Evolutionary conservation across 2,113 vertebrate species (phyloP).

Genomic region (Ochotona curzoniae): DNA sequence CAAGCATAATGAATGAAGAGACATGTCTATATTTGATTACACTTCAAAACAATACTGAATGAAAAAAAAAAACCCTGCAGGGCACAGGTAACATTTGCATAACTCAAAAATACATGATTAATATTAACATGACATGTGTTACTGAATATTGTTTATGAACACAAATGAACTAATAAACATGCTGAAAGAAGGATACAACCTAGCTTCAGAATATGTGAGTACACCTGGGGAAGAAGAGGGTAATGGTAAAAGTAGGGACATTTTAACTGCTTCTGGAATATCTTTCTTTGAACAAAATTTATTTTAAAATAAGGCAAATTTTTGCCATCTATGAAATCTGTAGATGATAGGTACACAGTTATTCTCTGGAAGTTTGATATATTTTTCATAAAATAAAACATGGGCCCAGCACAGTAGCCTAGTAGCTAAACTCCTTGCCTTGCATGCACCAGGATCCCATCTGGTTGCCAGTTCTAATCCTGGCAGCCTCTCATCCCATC

Average conservation of each 20-base stretch:
- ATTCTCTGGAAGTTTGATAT: not conserved
- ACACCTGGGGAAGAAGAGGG: not conserved
- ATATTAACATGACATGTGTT: not conserved
- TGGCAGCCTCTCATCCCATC: too few species aligned
- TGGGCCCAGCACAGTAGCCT: too few species aligned
- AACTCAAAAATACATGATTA: conserved; percentile 28
- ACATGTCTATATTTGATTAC: not conserved
- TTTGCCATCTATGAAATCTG: not conserved
- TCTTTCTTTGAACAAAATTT: not conserved
- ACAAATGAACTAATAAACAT: conserved; percentile 30
- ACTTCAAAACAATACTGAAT: not conserved
- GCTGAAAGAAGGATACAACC: not conserved
- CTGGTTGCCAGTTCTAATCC: too few species aligned
- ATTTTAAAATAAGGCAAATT: not conserved
- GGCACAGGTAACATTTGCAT: not conserved
- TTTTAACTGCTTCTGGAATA: not conserved
- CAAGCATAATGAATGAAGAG: not conserved
- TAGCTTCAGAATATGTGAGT: not conserved
- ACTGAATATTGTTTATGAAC: not conserved
- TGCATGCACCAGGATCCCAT: too few species aligned
- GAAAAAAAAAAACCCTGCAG: not conserved
- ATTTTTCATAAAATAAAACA: conserved; percentile 52
- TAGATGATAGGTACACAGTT: not conserved
- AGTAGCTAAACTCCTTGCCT: too few species aligned
- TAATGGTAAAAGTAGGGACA: not conserved